Percentiles rank a stretch among this genome's conserved stretches.
Conservation (phyloP, 2,888 invertebrate genomes). For the Megastigmus dorsalis region DNA sequence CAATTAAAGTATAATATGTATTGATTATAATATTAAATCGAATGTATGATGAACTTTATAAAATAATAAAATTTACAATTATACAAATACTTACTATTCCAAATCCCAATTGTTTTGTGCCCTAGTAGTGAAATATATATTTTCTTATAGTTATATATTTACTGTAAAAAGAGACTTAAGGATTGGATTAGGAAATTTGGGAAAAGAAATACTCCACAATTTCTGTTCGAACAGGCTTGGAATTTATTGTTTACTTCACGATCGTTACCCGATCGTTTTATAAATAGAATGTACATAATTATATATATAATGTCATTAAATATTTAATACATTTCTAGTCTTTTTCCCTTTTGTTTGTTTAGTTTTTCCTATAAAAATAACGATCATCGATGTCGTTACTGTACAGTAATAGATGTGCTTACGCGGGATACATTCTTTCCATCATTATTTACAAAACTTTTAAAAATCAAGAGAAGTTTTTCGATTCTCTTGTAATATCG, state of each 20-base stretch:
- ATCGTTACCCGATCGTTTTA: constrained; percentile 41
- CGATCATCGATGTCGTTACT: constrained; percentile 50
- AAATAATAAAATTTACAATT: too few species aligned
- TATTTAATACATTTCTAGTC: constrained; percentile 51
- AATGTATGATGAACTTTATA: too few species aligned
- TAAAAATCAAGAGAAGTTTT: constrained; percentile 20
- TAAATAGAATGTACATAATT: constrained; percentile 55
- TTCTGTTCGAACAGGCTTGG: constrained; percentile 51
- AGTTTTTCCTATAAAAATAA: constrained; percentile 54
- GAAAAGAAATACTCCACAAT: constrained; percentile 3
- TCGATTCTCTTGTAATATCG: constrained; percentile 35
- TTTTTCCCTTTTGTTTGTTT: constrained; percentile 42
- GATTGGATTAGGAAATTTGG: not conserved
- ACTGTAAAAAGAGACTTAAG: too few species aligned
- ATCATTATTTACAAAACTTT: constrained; percentile 47
- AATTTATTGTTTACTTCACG: constrained; percentile 53
- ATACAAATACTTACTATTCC: too few species aligned
- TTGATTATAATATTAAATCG: too few species aligned
- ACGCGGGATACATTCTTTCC: constrained; percentile 30
- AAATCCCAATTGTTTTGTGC: too few species aligned
- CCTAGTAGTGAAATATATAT: too few species aligned
- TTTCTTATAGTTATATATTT: too few species aligned
- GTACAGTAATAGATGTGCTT: constrained; percentile 54
- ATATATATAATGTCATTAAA: constrained; percentile 50
- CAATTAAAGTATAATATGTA: too few species aligned